A percentile compares a stretch with the other conserved stretches of the same genome.
Evolutionary conservation across 2,113 vertebrate species (phyloP).

Genomic region (Sphaerodactylus townsendi): DNA sequence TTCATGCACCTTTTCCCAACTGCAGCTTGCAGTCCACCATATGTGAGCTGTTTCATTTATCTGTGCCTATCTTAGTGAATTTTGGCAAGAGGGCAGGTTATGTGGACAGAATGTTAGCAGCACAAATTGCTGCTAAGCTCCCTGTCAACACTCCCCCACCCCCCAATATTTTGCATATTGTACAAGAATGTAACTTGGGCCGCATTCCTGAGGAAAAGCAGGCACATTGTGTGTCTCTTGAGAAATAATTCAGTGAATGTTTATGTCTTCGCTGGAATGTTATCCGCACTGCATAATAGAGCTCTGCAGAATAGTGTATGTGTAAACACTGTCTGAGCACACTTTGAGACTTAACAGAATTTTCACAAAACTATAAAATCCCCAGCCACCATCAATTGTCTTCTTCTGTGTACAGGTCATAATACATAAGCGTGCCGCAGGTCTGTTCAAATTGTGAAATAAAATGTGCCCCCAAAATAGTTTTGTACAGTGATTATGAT

Average conservation of each 20-base stretch:
- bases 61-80: neutral
- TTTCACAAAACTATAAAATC: conserved; percentile 32
- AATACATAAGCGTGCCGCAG: neutral
- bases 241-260: conserved; percentile 37
- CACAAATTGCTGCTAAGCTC: neutral
- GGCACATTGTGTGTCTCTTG: conserved; percentile 41
- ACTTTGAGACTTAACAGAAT: neutral
- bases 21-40: neutral
- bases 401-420: conserved; percentile 13
- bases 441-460: neutral
- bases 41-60: neutral
- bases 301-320: neutral
- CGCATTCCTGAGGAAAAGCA: conserved; percentile 35
- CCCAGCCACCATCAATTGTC: neutral
- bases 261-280: neutral
- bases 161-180: conserved; percentile 4
- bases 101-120: no score
- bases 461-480: neutral
- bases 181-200: conserved; percentile 51
- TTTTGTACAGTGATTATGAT: neutral
- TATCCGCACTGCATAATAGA: neutral
- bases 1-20: neutral
- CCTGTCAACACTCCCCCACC: no score
- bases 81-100: neutral
- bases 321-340: neutral